Conservation (phyloP, 2,888 invertebrate genomes). For the Lydus trimaculatus region DNA sequence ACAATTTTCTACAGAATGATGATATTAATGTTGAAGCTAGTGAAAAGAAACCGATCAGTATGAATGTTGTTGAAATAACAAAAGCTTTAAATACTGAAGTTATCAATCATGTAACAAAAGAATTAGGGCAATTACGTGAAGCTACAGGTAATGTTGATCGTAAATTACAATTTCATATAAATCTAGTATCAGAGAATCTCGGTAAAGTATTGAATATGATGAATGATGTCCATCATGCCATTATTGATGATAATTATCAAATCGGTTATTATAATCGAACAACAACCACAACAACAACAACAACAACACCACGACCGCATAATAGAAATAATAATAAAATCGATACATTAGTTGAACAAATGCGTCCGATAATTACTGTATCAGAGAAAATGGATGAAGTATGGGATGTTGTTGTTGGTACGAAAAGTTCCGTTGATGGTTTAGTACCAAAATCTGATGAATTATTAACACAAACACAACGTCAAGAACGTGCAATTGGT, state of each 20-base stretch:
- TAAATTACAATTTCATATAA: slow-evolving; percentile 85
- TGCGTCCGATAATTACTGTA: slow-evolving; percentile 83
- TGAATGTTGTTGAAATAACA: slow-evolving; percentile 83
- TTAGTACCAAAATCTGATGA: slow-evolving; percentile 88
- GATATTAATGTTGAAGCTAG: slow-evolving; percentile 88
- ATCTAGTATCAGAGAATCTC: slow-evolving; percentile 81
- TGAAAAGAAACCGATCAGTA: slow-evolving; percentile 84
- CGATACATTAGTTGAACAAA: slow-evolving; percentile 81
- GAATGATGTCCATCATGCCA: slow-evolving; percentile 82
- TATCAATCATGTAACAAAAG: slow-evolving; percentile 81
- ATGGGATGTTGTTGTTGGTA: slow-evolving; percentile 89
- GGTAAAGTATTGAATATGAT: slow-evolving; percentile 81
- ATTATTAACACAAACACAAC: slow-evolving; percentile 81
- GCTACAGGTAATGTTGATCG: slow-evolving; percentile 81
- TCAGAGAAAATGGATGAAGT: slow-evolving; percentile 92
- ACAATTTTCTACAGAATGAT: slow-evolving; percentile 78
- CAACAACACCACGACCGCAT: slow-evolving; percentile 69
- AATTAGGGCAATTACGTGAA: slow-evolving; percentile 78
- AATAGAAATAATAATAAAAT: slow-evolving; percentile 73
- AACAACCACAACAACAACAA: slow-evolving; percentile 65
- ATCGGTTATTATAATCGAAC: slow-evolving; percentile 45
- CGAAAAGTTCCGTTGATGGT: slow-evolving; percentile 86
- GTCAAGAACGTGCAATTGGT: slow-evolving; percentile 86
- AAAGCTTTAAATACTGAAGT: slow-evolving; percentile 85
- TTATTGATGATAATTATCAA: slow-evolving; percentile 73